Evolutionary conservation across 2,888 invertebrate species (phyloP).

Genomic region (Synanthedon formicaeformis): DNA sequence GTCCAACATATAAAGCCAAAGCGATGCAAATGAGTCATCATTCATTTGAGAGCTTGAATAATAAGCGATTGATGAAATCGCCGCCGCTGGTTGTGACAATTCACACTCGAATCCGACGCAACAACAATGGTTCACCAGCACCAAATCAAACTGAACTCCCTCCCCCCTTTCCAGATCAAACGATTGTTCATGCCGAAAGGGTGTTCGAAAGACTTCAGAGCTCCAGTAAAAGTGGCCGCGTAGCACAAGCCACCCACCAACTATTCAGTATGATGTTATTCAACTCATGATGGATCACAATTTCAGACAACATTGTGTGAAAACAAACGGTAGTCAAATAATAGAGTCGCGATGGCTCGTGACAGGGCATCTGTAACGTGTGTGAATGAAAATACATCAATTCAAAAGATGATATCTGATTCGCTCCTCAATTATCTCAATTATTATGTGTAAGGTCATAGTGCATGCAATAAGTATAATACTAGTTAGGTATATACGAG

Average conservation of each 20-base stretch:
- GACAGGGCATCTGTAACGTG: slow-evolving; percentile 6
- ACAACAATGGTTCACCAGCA: slow-evolving; percentile 43
- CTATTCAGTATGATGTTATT: slow-evolving; percentile 59
- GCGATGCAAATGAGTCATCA: slow-evolving; percentile 39
- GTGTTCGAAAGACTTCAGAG: slow-evolving; percentile 26
- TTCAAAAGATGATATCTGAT: not conserved
- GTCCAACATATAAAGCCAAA: not conserved
- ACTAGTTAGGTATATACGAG: no score
- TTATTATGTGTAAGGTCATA: not conserved
- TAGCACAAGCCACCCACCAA: slow-evolving; percentile 46
- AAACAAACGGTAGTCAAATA: slow-evolving; percentile 48
- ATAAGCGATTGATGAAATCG: slow-evolving; percentile 61
- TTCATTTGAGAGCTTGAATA: slow-evolving; percentile 48
- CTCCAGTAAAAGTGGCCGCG: slow-evolving; percentile 27
- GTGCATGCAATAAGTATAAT: no score
- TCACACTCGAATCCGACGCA: slow-evolving; percentile 56
- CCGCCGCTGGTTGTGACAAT: slow-evolving; percentile 55
- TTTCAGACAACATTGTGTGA: slow-evolving; percentile 58
- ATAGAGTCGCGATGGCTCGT: slow-evolving; percentile 25
- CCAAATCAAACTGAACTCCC: slow-evolving; percentile 28
- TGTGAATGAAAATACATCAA: not conserved
- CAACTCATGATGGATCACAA: slow-evolving; percentile 61
- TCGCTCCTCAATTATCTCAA: not conserved
- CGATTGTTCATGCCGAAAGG: slow-evolving; percentile 15
- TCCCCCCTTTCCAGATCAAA: slow-evolving; percentile 21